Evolutionary conservation across 2,888 invertebrate species (phyloP).

Genomic region (Sphecodes monilicornis): DNA sequence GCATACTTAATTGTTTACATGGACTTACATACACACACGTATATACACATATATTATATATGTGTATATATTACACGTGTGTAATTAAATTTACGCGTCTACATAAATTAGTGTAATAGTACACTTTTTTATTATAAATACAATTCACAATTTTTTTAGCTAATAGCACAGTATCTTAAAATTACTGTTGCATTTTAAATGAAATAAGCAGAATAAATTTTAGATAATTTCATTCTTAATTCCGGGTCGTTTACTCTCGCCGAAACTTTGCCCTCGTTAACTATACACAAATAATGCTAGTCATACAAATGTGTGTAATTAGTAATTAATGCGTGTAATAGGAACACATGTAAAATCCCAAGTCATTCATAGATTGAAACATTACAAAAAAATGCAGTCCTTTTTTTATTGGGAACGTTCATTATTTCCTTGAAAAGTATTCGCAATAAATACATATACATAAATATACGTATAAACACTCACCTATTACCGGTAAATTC

Average conservation of each 20-base stretch:
- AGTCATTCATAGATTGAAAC: not conserved
- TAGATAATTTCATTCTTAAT: not conserved
- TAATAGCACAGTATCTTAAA: not conserved
- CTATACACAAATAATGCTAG: not conserved
- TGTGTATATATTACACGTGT: no score
- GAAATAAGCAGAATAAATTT: not conserved
- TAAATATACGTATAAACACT: constrained; percentile 3
- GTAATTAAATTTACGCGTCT: not conserved
- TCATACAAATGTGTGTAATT: not conserved
- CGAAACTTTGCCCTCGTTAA: no score
- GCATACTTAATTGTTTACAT: not conserved
- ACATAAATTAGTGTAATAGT: no score
- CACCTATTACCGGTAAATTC: constrained; percentile 95
- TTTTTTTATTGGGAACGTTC: not conserved
- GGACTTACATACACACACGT: not conserved
- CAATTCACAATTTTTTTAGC: not conserved
- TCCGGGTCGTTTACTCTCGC: no score
- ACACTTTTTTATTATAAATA: no score
- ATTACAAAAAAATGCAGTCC: not conserved
- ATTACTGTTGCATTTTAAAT: not conserved
- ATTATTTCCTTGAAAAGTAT: not conserved
- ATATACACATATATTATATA: no score
- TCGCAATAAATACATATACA: not conserved
- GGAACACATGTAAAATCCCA: not conserved
- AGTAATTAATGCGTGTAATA: not conserved